Base-by-base conservation (phyloP, 2,797 vertebrate genomes). In the Sandelia bainsii region DNA sequence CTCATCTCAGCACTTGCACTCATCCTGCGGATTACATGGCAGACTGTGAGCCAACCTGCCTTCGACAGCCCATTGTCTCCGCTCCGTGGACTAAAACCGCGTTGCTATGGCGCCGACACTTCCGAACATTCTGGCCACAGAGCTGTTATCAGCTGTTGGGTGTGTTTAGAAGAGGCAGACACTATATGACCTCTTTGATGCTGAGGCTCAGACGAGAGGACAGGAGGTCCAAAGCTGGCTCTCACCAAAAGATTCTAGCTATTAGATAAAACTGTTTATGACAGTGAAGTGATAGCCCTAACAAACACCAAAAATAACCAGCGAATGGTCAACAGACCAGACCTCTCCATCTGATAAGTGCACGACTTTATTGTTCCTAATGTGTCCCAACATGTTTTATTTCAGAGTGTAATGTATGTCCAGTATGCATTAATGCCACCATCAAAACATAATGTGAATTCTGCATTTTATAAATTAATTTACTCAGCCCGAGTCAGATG, bases 91-190 rank as follows among this genome's bases (percentile, higher is more conserved):
- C 82, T 84, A 77, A 90, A 87, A 80, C 79, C 86, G 64, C 50
- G 80, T 75, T 74, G 62, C 87, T 79, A 83, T 82, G 79, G 77
- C 68, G 11, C 52, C 40, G 46, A 39, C 25, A 25, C 64, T 60
- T 80, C 76, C 25, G 87, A 91, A 91, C 73, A 72, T 91, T 91
- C 89, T 84, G 78, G 80, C 71, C 57, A 25, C 50, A 59, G 72
- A 53, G 46, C 62, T 4, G 62, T 46, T 40, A 85, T 87, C 86
- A 88, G 87, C 87, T 90, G 89, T 70, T 54, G 67, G 58, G 16
- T 34, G 45, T 71, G 61, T 83, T 89, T 69, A 87, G 51, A 70
- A 61, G 32, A 42, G 45, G 48, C 53, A 65, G 72, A 81, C 53
- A 46, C 17, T 39, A 56, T 49, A 45, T 59, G 77, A 67, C 54